Conservation (phyloP, 2,888 invertebrate genomes). For the Dasypolia templi region DNA sequence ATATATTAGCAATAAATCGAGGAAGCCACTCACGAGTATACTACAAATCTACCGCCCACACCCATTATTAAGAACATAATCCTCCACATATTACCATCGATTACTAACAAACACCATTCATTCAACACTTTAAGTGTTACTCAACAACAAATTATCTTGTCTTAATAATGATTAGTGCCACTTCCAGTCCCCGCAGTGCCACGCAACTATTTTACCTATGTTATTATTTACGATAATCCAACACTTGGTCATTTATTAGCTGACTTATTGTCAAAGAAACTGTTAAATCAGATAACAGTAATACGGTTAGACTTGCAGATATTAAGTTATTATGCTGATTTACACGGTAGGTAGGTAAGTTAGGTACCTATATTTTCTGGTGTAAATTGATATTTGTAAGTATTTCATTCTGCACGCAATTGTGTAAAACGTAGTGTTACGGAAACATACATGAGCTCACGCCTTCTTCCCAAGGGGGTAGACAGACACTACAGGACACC, state of each 20-base stretch:
- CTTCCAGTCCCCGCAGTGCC: conserved; percentile 1
- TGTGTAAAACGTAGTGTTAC: too few species aligned
- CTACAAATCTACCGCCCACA: conserved; percentile 27
- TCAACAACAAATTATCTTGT: conserved; percentile 46
- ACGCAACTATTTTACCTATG: conserved; percentile 22
- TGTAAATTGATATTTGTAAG: conserved; percentile 2
- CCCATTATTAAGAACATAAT: conserved; percentile 28
- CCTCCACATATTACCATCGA: conserved; percentile 28
- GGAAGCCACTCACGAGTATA: conserved; percentile 38
- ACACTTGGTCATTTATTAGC: conserved; percentile 25
- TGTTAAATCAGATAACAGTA: conserved; percentile 55
- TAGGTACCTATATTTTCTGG: conserved; percentile 8
- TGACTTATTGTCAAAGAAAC: conserved; percentile 48
- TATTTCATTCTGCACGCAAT: conserved; percentile 13
- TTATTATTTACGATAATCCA: conserved; percentile 46
- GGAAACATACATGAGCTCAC: too few species aligned
- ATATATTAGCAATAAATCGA: neutral
- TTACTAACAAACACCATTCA: conserved; percentile 31
- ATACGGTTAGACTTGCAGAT: conserved; percentile 28
- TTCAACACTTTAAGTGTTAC: conserved; percentile 30
- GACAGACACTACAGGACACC: too few species aligned
- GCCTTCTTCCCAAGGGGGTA: too few species aligned
- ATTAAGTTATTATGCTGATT: conserved; percentile 59
- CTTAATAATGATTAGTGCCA: conserved; percentile 43
- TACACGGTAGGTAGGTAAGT: neutral